Evolutionary conservation across 2,113 vertebrate genomes (phyloP).

Genomic region (Helogale parvula): DNA sequence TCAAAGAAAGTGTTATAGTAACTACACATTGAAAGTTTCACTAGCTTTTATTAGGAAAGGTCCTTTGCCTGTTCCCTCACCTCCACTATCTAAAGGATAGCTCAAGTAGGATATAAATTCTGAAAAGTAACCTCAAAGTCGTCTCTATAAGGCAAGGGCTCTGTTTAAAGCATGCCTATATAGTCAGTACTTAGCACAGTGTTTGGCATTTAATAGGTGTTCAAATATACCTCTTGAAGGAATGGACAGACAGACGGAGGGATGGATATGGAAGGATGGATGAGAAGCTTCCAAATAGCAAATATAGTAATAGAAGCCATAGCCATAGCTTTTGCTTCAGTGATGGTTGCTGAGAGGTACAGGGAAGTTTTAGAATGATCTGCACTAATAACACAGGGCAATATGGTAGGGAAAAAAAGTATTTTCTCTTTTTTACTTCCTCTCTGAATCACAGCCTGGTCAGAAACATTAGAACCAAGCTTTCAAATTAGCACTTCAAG

Average conservation of each 20-base stretch:
- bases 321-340: not conserved
- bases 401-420: not conserved
- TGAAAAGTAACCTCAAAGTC: not conserved
- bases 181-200: not conserved
- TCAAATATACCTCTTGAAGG: not conserved
- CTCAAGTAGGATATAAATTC: not conserved
- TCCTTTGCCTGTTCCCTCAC: not conserved
- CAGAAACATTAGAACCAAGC: slow-evolving; percentile 8
- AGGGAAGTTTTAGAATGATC: not conserved
- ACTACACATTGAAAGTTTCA: not conserved
- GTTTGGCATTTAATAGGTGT: not conserved
- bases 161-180: not conserved
- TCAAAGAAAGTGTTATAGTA: not conserved
- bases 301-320: not conserved
- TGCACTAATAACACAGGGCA: not conserved
- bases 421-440: not conserved
- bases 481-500: slow-evolving; percentile 5
- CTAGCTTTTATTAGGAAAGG: not conserved
- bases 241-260: too few relatives aligned
- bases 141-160: not conserved
- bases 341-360: not conserved
- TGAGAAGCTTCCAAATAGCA: not conserved
- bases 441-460: not conserved
- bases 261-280: too few relatives aligned
- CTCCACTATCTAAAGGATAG: not conserved